Evolutionary conservation across 2,888 invertebrate species (phyloP).

Genomic region (Omphaloscelis lunosa): DNA sequence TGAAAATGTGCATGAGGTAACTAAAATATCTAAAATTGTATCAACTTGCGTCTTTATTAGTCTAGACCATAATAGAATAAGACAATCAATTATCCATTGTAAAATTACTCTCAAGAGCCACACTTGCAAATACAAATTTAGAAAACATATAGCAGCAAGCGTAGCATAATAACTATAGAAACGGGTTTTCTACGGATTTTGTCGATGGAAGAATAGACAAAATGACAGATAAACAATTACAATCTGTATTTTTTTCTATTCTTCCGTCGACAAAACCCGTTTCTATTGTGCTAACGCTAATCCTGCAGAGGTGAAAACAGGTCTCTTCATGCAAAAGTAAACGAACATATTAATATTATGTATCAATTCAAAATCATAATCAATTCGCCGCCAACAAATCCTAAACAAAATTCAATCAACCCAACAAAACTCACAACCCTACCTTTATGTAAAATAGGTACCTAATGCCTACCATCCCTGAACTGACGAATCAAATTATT

Average conservation of each 20-base stretch:
- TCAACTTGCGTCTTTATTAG: not conserved
- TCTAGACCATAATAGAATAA: not conserved
- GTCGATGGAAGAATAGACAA: too few species aligned
- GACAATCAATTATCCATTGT: not conserved
- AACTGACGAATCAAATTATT: slow-evolving; percentile 53
- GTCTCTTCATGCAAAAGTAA: slow-evolving; percentile 14
- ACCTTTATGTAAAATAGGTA: slow-evolving; percentile 52
- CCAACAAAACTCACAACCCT: slow-evolving; percentile 23
- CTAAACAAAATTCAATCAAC: slow-evolving; percentile 47
- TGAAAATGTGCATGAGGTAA: too few species aligned
- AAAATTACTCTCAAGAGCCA: not conserved
- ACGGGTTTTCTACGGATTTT: too few species aligned
- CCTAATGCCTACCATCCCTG: slow-evolving; percentile 19
- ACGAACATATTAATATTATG: not conserved
- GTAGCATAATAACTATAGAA: too few species aligned
- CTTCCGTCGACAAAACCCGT: too few species aligned
- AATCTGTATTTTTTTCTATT: too few species aligned
- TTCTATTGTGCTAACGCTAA: too few species aligned
- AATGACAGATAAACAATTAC: too few species aligned
- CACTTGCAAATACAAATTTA: not conserved
- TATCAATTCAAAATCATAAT: slow-evolving; percentile 21
- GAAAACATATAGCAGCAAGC: not conserved
- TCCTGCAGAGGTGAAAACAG: not conserved
- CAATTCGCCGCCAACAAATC: slow-evolving; percentile 21
- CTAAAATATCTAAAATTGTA: not conserved